Evolutionary conservation across 2,797 vertebrate genomes (phyloP).

Genomic region (Poeciliopsis gracilis): DNA sequence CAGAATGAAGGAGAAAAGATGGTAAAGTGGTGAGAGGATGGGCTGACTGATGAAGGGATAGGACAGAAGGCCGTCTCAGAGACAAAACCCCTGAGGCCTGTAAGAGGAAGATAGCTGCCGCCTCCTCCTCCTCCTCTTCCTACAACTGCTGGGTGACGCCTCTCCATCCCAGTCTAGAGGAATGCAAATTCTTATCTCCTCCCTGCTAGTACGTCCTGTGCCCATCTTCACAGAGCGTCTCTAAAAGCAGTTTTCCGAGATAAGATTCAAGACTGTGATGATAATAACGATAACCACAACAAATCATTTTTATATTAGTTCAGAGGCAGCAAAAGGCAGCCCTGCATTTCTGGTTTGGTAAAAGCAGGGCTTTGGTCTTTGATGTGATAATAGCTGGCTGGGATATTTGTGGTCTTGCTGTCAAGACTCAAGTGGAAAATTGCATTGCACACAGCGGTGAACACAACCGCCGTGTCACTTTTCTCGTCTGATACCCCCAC

Average conservation of each 20-base stretch:
- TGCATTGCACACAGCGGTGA: conserved; percentile 61
- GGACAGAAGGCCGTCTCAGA: conserved; percentile 24
- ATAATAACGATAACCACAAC: conserved; percentile 45
- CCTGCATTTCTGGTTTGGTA: conserved; percentile 55
- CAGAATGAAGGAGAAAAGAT: conserved; percentile 24
- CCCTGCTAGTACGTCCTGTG: conserved; percentile 6
- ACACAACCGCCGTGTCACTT: conserved; percentile 61
- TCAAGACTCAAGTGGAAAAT: conserved; percentile 78
- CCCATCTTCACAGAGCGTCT: conserved; percentile 16
- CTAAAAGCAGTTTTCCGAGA: conserved; percentile 23
- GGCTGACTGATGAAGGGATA: conserved; percentile 43
- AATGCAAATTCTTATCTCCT: conserved; percentile 67
- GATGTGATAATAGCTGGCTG: conserved; percentile 74
- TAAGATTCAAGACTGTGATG: conserved; percentile 35
- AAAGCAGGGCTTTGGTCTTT: conserved; percentile 62
- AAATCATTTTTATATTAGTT: conserved; percentile 59
- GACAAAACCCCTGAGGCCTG: conserved; percentile 66
- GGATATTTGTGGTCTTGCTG: conserved; percentile 64
- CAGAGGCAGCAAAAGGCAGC: conserved; percentile 42
- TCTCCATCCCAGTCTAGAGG: conserved; percentile 57
- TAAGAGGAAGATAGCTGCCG: conserved; percentile 60
- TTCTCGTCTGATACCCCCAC: conserved; percentile 39
- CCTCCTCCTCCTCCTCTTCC: conserved; percentile 33
- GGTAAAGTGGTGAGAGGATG: conserved; percentile 19
- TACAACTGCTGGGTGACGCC: conserved; percentile 36